These are phyloP conservation scores for Danaus melanippus DNA, from an alignment of 1,140 invertebrate species.

Conservation along the genomic window DNA sequence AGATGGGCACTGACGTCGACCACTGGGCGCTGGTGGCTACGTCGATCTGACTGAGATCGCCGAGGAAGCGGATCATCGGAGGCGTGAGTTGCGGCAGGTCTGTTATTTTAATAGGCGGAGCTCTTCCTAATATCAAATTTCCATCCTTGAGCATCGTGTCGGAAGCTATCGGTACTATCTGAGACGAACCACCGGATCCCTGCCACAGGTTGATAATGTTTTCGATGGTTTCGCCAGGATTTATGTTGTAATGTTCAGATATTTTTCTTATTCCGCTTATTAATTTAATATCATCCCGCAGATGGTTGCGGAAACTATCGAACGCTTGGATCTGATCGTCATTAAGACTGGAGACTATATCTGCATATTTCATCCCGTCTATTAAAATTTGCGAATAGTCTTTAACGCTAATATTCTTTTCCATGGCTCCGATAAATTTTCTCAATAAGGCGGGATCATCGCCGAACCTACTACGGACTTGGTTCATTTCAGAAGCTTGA, in stretches of 20 bases:
- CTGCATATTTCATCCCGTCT: conserved; percentile 27
- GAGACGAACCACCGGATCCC: conserved; percentile 14
- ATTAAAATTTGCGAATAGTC: conserved; percentile 24
- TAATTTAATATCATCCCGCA: conserved; percentile 26
- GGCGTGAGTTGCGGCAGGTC: conserved; percentile 20
- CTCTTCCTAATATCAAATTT: conserved; percentile 22
- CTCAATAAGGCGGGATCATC: conserved; percentile 25
- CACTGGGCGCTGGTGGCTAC: conserved; percentile 22
- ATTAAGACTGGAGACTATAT: conserved; percentile 21
- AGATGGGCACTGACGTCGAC: conserved; percentile 18
- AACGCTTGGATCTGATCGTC: conserved; percentile 28
- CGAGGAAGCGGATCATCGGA: conserved; percentile 25
- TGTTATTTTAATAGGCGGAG: conserved; percentile 25
- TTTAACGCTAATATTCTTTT: conserved; percentile 20
- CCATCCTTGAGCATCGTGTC: conserved; percentile 16
- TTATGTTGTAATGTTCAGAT: conserved; percentile 19
- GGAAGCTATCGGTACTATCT: conserved; percentile 1
- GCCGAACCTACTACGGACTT: conserved; percentile 18
- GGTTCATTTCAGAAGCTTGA: conserved; percentile 14
- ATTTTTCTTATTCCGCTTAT: conserved; percentile 21
- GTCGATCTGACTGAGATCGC: conserved; percentile 28
- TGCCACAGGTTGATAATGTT: conserved; percentile 28
- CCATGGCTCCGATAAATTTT: conserved; percentile 22
- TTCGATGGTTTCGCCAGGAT: conserved; percentile 23
- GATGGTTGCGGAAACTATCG: conserved; percentile 18